Conservation (phyloP, 2,888 invertebrate species). For the Argyresthia goedartella region DNA sequence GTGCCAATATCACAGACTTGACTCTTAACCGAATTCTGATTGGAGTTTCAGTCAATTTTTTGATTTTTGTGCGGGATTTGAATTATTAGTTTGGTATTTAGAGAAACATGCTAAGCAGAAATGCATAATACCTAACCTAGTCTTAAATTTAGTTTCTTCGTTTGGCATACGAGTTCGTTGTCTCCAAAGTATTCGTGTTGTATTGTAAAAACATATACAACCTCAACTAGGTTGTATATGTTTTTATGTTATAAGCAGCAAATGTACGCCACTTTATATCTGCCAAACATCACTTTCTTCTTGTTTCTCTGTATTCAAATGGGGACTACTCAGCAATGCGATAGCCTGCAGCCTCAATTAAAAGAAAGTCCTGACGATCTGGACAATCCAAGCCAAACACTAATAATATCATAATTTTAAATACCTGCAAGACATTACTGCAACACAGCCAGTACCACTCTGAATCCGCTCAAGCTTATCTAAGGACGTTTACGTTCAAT, state of each 20-base stretch:
- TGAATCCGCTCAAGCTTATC: constrained; percentile 1
- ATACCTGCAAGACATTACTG: constrained; percentile 6
- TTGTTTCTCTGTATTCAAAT: no score
- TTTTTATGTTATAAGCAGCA: no score
- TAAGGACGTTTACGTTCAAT: constrained; percentile 48
- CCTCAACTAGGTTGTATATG: no score
- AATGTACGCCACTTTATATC: no score
- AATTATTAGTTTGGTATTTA: not conserved
- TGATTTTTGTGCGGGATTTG: not conserved
- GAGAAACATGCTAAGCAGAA: not conserved
- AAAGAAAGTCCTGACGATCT: no score
- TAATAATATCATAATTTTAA: not conserved
- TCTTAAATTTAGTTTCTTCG: not conserved
- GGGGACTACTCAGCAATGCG: no score
- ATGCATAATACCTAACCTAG: not conserved
- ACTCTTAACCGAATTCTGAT: not conserved
- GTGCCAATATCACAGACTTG: constrained; percentile 39
- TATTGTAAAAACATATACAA: no score
- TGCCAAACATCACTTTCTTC: no score
- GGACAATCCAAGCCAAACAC: not conserved
- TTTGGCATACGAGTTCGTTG: no score
- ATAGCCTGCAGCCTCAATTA: no score
- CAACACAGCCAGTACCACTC: no score
- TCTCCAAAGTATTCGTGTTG: no score
- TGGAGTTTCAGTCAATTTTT: not conserved